Evolutionary conservation across 2,113 vertebrate species (phyloP).

Genomic region (Rhodinocichla rosea): DNA sequence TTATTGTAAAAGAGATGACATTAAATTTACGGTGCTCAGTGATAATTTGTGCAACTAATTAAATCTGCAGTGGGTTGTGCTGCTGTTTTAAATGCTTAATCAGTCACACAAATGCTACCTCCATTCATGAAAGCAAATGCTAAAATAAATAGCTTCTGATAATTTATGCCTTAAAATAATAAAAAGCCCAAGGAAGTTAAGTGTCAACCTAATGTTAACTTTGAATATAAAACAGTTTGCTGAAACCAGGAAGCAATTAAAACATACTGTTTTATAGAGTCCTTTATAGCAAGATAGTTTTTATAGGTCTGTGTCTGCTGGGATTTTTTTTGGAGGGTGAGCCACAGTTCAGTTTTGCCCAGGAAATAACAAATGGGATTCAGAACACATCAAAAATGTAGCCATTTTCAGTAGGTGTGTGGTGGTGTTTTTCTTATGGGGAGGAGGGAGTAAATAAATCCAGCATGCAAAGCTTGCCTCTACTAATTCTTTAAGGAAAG

Average conservation of each 20-base stretch:
- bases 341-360: conserved; percentile 55
- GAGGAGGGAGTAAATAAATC: background rate
- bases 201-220: conserved; percentile 49
- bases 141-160: conserved; percentile 52
- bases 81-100: conserved; percentile 55
- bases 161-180: conserved; percentile 65
- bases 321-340: conserved; percentile 41
- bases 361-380: conserved; percentile 59
- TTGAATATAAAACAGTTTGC: conserved; percentile 62
- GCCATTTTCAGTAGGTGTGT: background rate
- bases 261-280: conserved; percentile 64
- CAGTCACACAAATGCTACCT: conserved; percentile 51
- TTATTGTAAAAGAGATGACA: conserved; percentile 24
- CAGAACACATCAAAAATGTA: conserved; percentile 2
- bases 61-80: conserved; percentile 22
- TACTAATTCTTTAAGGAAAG: background rate
- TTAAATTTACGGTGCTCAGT: conserved; percentile 26
- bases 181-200: conserved; percentile 56
- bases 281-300: conserved; percentile 54
- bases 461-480: background rate
- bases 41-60: conserved; percentile 63
- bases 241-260: conserved; percentile 65
- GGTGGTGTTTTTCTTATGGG: background rate
- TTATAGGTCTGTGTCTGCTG: conserved; percentile 22
- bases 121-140: conserved; percentile 43